Evolutionary conservation across 2,797 vertebrate genomes (phyloP).

Genomic region (Pachyuromys duprasi): DNA sequence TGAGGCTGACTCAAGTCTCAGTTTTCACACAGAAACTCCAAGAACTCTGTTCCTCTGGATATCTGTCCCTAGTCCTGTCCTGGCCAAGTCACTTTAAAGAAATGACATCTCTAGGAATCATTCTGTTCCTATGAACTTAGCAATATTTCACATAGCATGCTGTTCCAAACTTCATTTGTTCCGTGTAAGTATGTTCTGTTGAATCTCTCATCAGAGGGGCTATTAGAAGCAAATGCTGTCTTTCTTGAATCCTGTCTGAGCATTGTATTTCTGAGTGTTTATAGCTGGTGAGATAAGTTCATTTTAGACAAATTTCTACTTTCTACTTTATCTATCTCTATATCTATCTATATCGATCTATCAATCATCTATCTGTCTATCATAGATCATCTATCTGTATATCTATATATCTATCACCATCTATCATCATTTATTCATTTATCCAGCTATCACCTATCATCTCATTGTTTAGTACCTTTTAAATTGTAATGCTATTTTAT

Average conservation of each 20-base stretch:
- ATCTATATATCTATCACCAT: background rate
- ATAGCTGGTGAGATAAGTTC: background rate
- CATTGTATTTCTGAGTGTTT: background rate
- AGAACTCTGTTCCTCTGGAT: background rate
- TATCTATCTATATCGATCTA: background rate
- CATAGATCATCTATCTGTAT: background rate
- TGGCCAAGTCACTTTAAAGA: background rate
- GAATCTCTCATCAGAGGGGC: background rate
- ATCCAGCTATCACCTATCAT: background rate
- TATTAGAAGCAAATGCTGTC: background rate
- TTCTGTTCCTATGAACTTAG: background rate
- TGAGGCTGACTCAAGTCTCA: background rate
- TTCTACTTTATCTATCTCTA: background rate
- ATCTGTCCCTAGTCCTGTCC: background rate
- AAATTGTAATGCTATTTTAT: background rate
- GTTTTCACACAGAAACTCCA: background rate
- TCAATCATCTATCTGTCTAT: background rate
- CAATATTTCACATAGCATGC: background rate
- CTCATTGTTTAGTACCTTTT: slow-evolving; percentile 4
- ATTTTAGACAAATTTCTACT: background rate
- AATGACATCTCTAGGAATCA: background rate
- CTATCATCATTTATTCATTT: background rate
- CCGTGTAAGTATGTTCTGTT: background rate
- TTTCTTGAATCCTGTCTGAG: background rate
- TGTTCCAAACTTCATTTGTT: background rate